Base-by-base conservation (phyloP, 2,113 vertebrate species). In the Stomatorhinus ivindoensis region DNA sequence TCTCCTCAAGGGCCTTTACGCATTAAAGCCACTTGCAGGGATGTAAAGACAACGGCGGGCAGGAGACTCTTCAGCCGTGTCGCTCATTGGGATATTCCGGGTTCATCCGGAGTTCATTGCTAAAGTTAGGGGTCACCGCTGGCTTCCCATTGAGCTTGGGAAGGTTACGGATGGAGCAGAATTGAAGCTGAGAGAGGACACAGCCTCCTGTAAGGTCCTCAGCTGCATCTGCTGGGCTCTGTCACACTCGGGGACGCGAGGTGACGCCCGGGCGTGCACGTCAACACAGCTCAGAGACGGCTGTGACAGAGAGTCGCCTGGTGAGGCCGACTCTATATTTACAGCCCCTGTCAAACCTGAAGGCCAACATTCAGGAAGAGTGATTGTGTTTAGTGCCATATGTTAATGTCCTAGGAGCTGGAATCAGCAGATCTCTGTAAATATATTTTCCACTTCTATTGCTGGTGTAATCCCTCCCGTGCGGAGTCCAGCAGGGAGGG, bases 361-460 rank as follows among this genome's bases (percentile, higher is more conserved):
- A 89, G 91, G 91, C 69, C 90, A 80, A 84, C 61, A 86, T 90
- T 90, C 90, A 90, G 88, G 80, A 87, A 86, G 89, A 50, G 65
- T 88, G 90, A 87, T 89, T 89, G 89, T 91, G 91, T 91, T 89
- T 55, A 89, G 87, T 89, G 89, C 69, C 91, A 24, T 89, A 89
- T 89, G 76, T 83, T 89, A 89, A 89, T 89, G 80, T 58, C 88
- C 35, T 50, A 19, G 11, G n/a, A 84, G 27, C 80, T 9, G 51
- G 55, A 44, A 58, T 44, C 76, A 46, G 50, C 76, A 61, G 80
- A 42, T 76, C 69, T 53, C 47, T 48, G 85, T 51, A 88, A 69
- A 88, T 65, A 48, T 88, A 27, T 76, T 76, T 76, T 76, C 44
- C 88, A 76, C 65, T 89, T 31, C 11, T 58, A 19, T 24, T 35